Conservation (phyloP, 2,797 vertebrate genomes). For the Danio kyathit region DNA sequence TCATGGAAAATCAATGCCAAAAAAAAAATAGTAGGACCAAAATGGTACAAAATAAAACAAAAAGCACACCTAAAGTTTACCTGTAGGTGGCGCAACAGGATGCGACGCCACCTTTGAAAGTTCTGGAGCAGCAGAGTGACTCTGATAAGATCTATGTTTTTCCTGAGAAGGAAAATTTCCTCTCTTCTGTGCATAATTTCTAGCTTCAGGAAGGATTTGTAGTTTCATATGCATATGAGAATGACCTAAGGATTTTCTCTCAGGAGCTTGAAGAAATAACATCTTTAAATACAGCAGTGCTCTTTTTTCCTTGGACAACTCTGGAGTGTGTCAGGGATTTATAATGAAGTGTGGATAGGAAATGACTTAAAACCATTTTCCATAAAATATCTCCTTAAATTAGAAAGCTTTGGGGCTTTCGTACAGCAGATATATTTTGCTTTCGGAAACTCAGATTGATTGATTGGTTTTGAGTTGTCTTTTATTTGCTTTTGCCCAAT, state of each 20-base stretch:
- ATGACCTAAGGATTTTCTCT: not conserved
- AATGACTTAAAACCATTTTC: conserved; percentile 37
- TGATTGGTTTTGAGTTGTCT: conserved; percentile 16
- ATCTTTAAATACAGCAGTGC: conserved; percentile 2
- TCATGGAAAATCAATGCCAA: not conserved
- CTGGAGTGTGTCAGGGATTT: conserved; percentile 17
- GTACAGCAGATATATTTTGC: not conserved
- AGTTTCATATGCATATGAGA: not conserved
- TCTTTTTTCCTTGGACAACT: conserved; percentile 13
- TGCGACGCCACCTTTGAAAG: conserved; percentile 31
- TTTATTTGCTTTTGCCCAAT: conserved; percentile 2
- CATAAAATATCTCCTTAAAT: conserved; percentile 41
- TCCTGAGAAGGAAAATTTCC: not conserved
- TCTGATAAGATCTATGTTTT: conserved; percentile 17
- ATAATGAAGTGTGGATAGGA: conserved; percentile 40
- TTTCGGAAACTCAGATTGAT: conserved; percentile 21
- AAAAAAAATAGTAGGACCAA: not conserved
- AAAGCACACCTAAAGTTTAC: conserved; percentile 27
- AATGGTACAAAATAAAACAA: not conserved
- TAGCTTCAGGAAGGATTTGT: not conserved
- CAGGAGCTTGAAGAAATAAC: conserved; percentile 25
- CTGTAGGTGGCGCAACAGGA: conserved; percentile 69
- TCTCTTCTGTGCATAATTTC: not conserved
- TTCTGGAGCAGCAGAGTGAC: not conserved
- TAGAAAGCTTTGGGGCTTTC: not conserved